Conservation (phyloP, 2,797 vertebrate genomes). For the Lepus townsendii region DNA sequence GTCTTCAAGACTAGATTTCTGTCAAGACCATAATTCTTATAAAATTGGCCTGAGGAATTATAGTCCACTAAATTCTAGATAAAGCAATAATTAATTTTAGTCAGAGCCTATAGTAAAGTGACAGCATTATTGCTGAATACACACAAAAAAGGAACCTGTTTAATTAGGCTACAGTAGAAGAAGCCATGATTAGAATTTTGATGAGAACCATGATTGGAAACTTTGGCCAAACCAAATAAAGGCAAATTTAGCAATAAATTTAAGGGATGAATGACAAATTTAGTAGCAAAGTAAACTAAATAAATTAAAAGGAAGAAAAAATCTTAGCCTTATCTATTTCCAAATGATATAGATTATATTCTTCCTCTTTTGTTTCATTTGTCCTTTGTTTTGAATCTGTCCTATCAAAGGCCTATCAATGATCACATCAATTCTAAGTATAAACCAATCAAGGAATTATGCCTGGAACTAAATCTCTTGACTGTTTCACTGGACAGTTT, state of each 20-base stretch:
- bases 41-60: slow-evolving; percentile 67
- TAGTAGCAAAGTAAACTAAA: slow-evolving; percentile 21
- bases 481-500: neutral
- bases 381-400: neutral
- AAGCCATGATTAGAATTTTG: slow-evolving; percentile 66
- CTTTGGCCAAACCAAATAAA: slow-evolving; percentile 63
- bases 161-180: slow-evolving; percentile 74
- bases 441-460: neutral
- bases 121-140: slow-evolving; percentile 72
- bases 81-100: slow-evolving; percentile 79
- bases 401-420: neutral
- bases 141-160: slow-evolving; percentile 61
- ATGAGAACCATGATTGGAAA: slow-evolving; percentile 61
- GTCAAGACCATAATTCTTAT: slow-evolving; percentile 68
- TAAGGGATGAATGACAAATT: slow-evolving; percentile 53
- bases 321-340: neutral
- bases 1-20: slow-evolving; percentile 75
- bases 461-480: neutral
- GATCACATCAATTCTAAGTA: neutral
- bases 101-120: slow-evolving; percentile 60
- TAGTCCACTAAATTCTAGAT: slow-evolving; percentile 65
- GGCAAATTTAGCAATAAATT: slow-evolving; percentile 44
- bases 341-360: neutral
- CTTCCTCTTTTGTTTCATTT: neutral
- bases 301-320: neutral